Evolutionary conservation across 1,140 invertebrate genomes (phyloP).

Genomic region (Trichogramma pretiosum): DNA sequence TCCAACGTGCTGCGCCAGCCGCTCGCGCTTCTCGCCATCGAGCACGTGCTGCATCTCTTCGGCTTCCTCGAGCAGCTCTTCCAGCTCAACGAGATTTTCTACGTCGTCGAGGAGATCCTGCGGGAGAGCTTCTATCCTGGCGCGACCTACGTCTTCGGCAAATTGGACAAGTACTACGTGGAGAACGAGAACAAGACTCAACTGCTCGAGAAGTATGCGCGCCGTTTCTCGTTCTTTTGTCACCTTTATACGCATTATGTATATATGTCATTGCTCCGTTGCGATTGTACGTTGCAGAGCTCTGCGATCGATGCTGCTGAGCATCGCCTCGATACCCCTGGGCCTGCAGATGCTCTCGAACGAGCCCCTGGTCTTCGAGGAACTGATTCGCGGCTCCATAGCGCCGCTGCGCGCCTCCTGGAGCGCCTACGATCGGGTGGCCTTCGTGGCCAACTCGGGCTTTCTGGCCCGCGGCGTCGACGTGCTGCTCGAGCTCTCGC

Average conservation of each 20-base stretch:
- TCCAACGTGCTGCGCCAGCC: constrained; percentile 35
- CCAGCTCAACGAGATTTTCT: constrained; percentile 31
- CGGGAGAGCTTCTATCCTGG: constrained; percentile 33
- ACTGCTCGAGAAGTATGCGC: constrained; percentile 36
- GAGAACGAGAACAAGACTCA: constrained; percentile 39
- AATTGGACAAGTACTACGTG: constrained; percentile 37
- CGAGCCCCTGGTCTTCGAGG: constrained; percentile 32
- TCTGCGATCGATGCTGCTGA: constrained; percentile 33
- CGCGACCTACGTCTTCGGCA: constrained; percentile 35
- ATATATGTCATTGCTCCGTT: too few species aligned
- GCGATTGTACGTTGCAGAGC: constrained; percentile 35
- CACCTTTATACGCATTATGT: neutral
- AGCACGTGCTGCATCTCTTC: constrained; percentile 31
- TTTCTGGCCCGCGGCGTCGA: constrained; percentile 28
- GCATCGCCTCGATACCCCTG: constrained; percentile 32
- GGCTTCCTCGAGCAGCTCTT: constrained; percentile 34
- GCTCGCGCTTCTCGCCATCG: constrained; percentile 36
- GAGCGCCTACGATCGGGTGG: constrained; percentile 31
- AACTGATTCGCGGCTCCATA: constrained; percentile 36
- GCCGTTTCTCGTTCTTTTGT: constrained; percentile 5
- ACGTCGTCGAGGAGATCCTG: constrained; percentile 26
- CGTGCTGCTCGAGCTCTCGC: constrained; percentile 29
- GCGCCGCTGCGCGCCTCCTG: constrained; percentile 35
- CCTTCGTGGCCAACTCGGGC: constrained; percentile 34
- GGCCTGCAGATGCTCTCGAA: constrained; percentile 32